Base-by-base conservation (phyloP, 37 sponge, comb jelly and placozoan genomes). In the Beroe ovata region DNA sequence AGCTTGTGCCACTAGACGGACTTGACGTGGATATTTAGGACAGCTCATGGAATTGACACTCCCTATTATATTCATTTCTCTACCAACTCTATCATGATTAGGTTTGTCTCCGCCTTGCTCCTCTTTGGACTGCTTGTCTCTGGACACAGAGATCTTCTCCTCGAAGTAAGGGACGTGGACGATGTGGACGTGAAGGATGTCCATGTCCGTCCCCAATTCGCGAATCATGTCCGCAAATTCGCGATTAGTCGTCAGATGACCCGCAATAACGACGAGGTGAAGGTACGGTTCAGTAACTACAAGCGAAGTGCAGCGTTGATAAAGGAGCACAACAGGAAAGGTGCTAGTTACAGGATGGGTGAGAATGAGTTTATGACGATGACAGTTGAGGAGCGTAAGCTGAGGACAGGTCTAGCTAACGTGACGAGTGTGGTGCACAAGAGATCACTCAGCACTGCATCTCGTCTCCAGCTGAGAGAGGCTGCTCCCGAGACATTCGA, bases 401-500 rank as follows among this genome's bases (percentile, higher is more conserved):
- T 47, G 11, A 6, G 54, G 11, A 47, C 54, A 47, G 54, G 54
- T 16, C 54, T 47, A 16, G 54, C 54, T 47, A 47, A 47, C 11
- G 54, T 47, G 11, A 47, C 54, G 54, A 11, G 11, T 11, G 11
- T 11, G 11, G 54, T 47, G 6, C 54, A 47, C 54, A 47, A 47
- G 54, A 47, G 54, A 47, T 47, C 54, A 11, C 54, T 47, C 11
- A 47, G 54, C 54, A 16, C 54, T 11, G 11, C 11, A 47, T 47
- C 54, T 6, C 54, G 54, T 16, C 54, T 47, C 6, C 54, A 47
- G 54, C 54, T 77, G 84, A 38, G 84, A 25, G 84, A 77, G 28
- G 47, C 84, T 40, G 47, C 47, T 25, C 84, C 84, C 11, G 84
- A 39, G 8, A 35, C 84, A n/a, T 77, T 42, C 54, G 84, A 77